These are phyloP conservation scores for Biston stratarius DNA, from an alignment of 2,888 invertebrate species.

Conservation along the genomic window DNA sequence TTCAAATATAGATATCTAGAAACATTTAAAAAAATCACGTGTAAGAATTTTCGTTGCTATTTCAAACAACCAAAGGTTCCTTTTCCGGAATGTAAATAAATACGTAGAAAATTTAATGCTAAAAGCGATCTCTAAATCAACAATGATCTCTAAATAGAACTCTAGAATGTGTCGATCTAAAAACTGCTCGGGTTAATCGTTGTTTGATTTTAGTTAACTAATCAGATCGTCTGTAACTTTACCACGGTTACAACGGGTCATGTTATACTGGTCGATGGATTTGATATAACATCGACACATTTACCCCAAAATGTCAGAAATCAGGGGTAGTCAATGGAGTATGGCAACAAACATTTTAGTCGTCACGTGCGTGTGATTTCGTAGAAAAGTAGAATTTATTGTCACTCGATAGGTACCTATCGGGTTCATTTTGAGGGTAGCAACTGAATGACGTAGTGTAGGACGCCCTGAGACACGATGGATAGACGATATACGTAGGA, in stretches of 20 bases:
- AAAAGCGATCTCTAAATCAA: no score
- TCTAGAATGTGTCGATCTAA: no score
- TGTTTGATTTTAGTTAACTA: no score
- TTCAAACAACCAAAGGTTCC: no score
- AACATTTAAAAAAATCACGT: no score
- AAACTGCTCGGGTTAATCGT: background rate
- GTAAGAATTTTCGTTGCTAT: no score
- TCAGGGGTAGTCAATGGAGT: slow-evolving; percentile 69
- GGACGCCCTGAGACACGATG: no score
- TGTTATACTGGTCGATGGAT: slow-evolving; percentile 49
- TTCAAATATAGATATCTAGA: no score
- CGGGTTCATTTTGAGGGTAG: slow-evolving; percentile 15
- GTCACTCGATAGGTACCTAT: background rate
- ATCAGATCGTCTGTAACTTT: background rate
- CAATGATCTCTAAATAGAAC: no score
- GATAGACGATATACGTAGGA: no score
- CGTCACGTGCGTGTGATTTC: slow-evolving; percentile 62
- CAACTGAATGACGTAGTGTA: background rate
- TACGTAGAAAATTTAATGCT: no score
- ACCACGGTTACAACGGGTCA: slow-evolving; percentile 42
- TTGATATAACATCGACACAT: slow-evolving; percentile 61
- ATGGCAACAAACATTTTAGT: slow-evolving; percentile 61
- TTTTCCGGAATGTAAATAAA: no score
- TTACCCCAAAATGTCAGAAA: slow-evolving; percentile 68
- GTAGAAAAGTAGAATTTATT: slow-evolving; percentile 52